Conservation (phyloP, 2,888 invertebrate genomes). For the Orthosia gothica region DNA sequence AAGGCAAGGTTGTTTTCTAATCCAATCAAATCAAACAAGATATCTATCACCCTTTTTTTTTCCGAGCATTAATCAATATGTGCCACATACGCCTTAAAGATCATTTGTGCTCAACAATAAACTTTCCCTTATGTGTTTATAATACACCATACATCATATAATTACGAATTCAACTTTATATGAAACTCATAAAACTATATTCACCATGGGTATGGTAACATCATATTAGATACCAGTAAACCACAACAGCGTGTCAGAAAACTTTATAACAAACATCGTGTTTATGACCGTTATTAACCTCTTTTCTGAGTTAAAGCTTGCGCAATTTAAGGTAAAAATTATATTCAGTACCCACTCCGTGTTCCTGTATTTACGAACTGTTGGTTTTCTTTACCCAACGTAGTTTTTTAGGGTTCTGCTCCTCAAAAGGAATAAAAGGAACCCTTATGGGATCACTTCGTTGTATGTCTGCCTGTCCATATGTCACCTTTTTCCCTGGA, state of each 20-base stretch:
- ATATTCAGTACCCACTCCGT: background rate
- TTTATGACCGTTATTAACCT: slow-evolving; percentile 50
- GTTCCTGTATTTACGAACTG: slow-evolving; percentile 8
- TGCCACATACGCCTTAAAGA: background rate
- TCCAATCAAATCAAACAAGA: background rate
- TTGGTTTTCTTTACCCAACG: background rate
- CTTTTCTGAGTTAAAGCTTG: slow-evolving; percentile 32
- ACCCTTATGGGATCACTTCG: too few species aligned
- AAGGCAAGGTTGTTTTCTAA: background rate
- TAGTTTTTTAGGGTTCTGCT: background rate
- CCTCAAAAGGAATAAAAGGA: too few species aligned
- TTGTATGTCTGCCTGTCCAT: too few species aligned
- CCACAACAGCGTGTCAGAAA: slow-evolving; percentile 37
- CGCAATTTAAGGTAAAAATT: slow-evolving; percentile 24
- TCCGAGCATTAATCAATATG: too few species aligned
- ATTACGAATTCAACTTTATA: background rate
- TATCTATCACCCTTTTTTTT: background rate
- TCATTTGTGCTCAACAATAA: background rate
- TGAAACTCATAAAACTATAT: slow-evolving; percentile 28
- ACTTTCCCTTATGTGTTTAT: background rate
- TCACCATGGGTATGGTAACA: slow-evolving; percentile 16
- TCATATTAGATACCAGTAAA: slow-evolving; percentile 11
- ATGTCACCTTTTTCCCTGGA: too few species aligned
- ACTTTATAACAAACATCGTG: slow-evolving; percentile 37
- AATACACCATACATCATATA: background rate